phyloP scores from a whole-genome alignment of 2,113 vertebrate species.

The Tenrec ecaudatus region DNA sequence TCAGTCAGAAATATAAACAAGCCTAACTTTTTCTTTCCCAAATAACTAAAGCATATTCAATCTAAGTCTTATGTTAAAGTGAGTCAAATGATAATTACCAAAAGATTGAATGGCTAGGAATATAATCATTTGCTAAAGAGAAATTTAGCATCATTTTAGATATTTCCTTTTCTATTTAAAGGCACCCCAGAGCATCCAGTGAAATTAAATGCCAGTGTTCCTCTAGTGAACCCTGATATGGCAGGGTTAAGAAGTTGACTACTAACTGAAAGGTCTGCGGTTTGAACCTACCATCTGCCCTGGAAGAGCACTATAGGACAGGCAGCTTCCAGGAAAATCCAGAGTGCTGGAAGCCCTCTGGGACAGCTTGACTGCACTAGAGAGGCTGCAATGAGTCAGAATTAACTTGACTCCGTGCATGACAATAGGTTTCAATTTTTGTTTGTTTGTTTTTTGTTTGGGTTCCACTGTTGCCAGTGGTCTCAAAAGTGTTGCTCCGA shows the following conservation, averaged over 20 bases:
- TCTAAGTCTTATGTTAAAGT: constrained; percentile 17
- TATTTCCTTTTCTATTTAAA: neutral
- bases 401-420: no score
- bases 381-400: no score
- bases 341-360: neutral
- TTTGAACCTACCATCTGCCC: neutral
- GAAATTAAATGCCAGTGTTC: neutral
- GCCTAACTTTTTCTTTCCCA: neutral
- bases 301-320: neutral
- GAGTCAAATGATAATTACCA: constrained; percentile 10
- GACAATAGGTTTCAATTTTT: no score
- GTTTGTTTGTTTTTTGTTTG: neutral
- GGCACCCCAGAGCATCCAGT: neutral
- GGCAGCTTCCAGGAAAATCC: neutral
- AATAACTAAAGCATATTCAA: neutral
- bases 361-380: no score
- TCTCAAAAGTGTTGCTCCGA: constrained; percentile 3
- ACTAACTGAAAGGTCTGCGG: neutral
- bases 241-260: neutral
- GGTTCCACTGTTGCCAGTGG: neutral
- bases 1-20: constrained; percentile 3
- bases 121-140: constrained; percentile 5
- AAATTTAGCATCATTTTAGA: constrained; percentile 6
- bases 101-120: constrained; percentile 12
- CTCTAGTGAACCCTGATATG: neutral